Evolutionary conservation across 2,113 vertebrate species (phyloP).

Genomic region (Rhinolophus sinicus): DNA sequence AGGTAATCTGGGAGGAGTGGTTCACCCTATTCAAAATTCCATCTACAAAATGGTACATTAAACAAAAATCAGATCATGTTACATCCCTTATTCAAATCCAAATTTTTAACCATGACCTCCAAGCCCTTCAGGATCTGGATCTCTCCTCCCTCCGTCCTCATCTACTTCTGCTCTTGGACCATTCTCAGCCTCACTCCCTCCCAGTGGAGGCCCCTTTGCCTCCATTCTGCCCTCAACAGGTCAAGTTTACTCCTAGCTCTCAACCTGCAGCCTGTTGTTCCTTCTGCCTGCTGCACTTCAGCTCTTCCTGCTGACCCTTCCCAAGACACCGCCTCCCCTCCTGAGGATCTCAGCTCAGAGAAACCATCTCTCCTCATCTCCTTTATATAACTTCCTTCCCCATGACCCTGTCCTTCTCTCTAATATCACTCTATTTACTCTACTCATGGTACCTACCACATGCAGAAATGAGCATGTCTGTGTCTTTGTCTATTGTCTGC

Average conservation of each 20-base stretch:
- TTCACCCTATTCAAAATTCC: not conserved
- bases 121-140: no score
- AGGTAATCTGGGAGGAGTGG: not conserved
- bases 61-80: not conserved
- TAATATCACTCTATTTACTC: not conserved
- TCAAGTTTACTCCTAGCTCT: not conserved
- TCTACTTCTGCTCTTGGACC: not conserved
- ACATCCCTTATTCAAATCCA: not conserved
- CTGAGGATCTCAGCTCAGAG: not conserved
- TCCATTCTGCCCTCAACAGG: not conserved
- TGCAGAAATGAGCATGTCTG: not conserved
- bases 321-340: no score
- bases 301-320: no score
- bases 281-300: no score
- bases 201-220: not conserved
- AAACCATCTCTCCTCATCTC: not conserved
- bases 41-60: not conserved
- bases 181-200: not conserved
- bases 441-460: not conserved
- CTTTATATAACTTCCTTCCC: no score
- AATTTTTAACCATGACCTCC: not conserved
- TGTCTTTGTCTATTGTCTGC: not conserved
- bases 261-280: not conserved
- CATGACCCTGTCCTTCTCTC: no score
- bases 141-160: not conserved